These are phyloP conservation scores for Drosophila cardini DNA, from an alignment of 1,140 invertebrate genomes.

Conservation along the genomic window DNA sequence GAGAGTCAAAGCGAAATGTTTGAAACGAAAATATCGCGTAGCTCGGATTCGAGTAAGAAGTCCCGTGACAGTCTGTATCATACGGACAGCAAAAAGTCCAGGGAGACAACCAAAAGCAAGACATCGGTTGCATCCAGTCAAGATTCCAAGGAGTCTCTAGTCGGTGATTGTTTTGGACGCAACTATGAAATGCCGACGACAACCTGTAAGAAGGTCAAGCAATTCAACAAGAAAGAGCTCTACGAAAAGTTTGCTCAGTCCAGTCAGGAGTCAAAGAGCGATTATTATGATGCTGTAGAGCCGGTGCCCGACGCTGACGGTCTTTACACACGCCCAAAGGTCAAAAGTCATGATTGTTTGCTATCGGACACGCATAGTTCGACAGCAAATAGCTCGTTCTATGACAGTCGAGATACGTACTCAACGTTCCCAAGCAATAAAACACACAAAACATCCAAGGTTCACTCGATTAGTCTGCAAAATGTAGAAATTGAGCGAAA, in stretches of 20 bases:
- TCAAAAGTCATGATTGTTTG: constrained; percentile 87
- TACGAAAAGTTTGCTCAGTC: constrained; percentile 86
- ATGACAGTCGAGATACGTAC: constrained; percentile 88
- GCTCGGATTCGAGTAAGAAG: constrained; percentile 88
- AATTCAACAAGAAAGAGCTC: constrained; percentile 77
- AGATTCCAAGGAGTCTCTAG: constrained; percentile 86
- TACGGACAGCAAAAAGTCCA: constrained; percentile 87
- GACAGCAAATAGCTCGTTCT: constrained; percentile 87
- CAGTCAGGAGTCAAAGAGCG: constrained; percentile 88
- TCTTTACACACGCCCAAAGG: constrained; percentile 67
- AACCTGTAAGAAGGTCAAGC: constrained; percentile 80
- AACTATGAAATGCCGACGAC: constrained; percentile 85
- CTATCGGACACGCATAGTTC: constrained; percentile 86
- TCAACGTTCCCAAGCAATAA: constrained; percentile 88
- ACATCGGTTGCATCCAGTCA: constrained; percentile 88
- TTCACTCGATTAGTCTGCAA: constrained; percentile 88
- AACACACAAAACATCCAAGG: constrained; percentile 86
- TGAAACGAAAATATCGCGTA: constrained; percentile 87
- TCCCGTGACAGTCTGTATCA: constrained; percentile 87
- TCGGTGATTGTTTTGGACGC: constrained; percentile 75
- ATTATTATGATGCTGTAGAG: constrained; percentile 87
- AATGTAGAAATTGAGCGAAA: constrained; percentile 89
- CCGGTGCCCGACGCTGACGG: constrained; percentile 54
- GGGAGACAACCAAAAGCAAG: constrained; percentile 87
- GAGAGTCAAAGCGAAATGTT: constrained; percentile 89